phyloP scores from a whole-genome alignment of 2,888 invertebrate genomes.

The Dryocosmus kuriphilus region DNA sequence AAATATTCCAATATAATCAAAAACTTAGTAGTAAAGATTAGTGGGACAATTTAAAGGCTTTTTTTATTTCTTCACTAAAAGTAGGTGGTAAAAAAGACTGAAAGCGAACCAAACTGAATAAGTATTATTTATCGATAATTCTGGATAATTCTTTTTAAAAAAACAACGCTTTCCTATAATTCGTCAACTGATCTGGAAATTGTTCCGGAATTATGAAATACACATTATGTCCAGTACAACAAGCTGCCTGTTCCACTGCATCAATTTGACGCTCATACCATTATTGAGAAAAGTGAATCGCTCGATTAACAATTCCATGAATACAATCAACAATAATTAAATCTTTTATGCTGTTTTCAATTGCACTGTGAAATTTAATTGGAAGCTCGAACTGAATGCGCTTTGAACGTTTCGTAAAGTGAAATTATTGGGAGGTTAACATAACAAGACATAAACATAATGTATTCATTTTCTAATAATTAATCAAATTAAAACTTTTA shows the following conservation, averaged over 20 bases:
- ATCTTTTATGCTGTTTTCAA: constrained; percentile 2
- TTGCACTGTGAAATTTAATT: constrained; percentile 11
- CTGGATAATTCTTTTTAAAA: background rate
- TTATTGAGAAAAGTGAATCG: constrained; percentile 1
- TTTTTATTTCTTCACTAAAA: too few relatives aligned
- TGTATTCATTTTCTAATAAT: background rate
- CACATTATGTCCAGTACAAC: background rate
- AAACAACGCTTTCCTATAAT: background rate
- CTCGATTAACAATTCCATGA: constrained; percentile 16
- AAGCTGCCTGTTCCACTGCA: constrained; percentile 2
- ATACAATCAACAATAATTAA: constrained; percentile 8
- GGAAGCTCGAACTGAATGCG: background rate
- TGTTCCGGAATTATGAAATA: background rate
- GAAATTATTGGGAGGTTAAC: background rate
- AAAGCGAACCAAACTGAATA: too few relatives aligned
- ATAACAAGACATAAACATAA: too few relatives aligned
- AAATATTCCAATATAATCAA: too few relatives aligned
- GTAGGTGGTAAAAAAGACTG: too few relatives aligned
- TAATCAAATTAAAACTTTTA: background rate
- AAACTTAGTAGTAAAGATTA: too few relatives aligned
- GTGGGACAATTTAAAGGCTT: too few relatives aligned
- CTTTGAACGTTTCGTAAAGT: background rate
- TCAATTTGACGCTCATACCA: background rate
- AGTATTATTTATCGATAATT: background rate
- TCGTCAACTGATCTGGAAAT: background rate